Evolutionary conservation across 2,888 invertebrate genomes (phyloP).

Genomic region (Agrypnus murinus): DNA sequence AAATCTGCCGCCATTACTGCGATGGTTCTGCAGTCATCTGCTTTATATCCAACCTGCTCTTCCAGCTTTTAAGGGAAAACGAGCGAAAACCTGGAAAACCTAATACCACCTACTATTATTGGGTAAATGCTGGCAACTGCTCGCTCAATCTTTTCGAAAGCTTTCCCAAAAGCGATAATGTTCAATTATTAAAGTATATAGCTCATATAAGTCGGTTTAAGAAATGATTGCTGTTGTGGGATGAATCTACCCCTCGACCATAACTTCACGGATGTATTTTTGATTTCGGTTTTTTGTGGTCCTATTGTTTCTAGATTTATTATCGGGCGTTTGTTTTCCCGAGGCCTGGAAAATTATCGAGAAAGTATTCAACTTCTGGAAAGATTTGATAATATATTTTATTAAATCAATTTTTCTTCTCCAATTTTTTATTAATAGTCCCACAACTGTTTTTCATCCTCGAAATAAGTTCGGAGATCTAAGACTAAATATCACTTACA

Average conservation of each 20-base stretch:
- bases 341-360: constrained; percentile 2
- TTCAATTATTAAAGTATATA: constrained; percentile 72
- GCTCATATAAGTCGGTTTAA: constrained; percentile 71
- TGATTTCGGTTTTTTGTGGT: constrained; percentile 65
- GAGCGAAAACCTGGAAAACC: constrained; percentile 54
- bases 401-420: no score
- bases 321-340: constrained; percentile 37
- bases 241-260: constrained; percentile 56
- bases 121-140: constrained; percentile 56
- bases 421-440: no score
- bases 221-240: constrained; percentile 67
- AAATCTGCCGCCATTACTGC: constrained; percentile 72
- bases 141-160: constrained; percentile 71
- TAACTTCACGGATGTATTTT: constrained; percentile 67
- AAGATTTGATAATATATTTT: no score
- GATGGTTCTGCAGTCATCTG: constrained; percentile 70
- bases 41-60: constrained; percentile 66
- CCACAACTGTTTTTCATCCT: no score
- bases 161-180: constrained; percentile 70
- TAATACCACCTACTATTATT: constrained; percentile 48
- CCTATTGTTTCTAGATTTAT: constrained; percentile 63
- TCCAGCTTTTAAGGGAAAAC: constrained; percentile 49
- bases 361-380: no score
- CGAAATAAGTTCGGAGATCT: no score
- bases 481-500: no score